Conservation (phyloP, 2,888 invertebrate species). For the Nephrotoma appendiculata region DNA sequence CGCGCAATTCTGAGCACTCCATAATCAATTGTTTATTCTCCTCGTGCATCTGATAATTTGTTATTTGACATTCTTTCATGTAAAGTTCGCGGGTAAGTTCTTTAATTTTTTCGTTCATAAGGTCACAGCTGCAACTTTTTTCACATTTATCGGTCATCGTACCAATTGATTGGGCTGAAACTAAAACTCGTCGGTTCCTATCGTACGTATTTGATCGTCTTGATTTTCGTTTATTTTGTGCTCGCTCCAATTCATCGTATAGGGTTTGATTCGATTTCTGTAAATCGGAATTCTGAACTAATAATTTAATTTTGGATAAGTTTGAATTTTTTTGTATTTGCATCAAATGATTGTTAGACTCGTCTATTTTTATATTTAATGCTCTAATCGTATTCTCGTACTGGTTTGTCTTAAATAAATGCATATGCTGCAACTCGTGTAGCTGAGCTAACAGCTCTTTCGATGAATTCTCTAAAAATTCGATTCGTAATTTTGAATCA, state of each 20-base stretch:
- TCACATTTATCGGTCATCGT: neutral
- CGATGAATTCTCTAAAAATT: neutral
- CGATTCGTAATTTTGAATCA: neutral
- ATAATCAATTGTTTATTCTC: neutral
- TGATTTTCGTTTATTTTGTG: neutral
- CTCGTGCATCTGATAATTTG: neutral
- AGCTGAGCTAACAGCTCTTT: neutral
- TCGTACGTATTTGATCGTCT: neutral
- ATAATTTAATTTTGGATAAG: neutral
- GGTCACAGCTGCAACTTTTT: neutral
- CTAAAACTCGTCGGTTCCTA: neutral
- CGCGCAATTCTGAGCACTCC: neutral
- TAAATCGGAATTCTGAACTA: neutral
- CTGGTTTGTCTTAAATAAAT: slow-evolving; percentile 10
- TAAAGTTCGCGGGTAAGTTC: neutral
- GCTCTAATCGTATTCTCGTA: neutral
- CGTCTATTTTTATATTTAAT: neutral
- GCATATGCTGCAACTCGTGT: slow-evolving; percentile 11
- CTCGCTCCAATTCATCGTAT: neutral
- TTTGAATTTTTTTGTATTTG: neutral
- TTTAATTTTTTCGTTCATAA: neutral
- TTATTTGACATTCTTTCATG: slow-evolving; percentile 1
- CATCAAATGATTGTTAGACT: neutral
- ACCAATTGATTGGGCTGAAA: neutral
- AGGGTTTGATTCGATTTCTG: neutral